phyloP scores from a whole-genome alignment of 2,888 invertebrate species.

The Muscina levida region DNA sequence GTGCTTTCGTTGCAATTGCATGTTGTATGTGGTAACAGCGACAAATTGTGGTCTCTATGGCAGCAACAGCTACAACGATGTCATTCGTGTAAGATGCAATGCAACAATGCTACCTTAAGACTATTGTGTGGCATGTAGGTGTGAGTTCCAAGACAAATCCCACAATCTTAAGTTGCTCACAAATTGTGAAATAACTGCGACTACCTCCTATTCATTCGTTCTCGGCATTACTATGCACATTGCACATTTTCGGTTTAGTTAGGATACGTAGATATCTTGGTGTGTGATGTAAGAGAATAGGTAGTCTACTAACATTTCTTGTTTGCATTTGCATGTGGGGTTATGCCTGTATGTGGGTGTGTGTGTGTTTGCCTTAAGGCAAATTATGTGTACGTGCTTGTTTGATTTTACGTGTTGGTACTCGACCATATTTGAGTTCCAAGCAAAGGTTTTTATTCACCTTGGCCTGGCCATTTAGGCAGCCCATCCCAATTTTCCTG shows the following conservation, averaged over 20 bases:
- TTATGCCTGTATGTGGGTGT: conserved; percentile 17
- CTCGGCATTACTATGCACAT: conserved; percentile 4
- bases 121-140: background rate
- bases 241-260: too few relatives aligned
- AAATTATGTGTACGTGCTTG: conserved; percentile 60
- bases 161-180: background rate
- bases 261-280: too few relatives aligned
- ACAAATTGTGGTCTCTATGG: background rate
- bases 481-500: conserved; percentile 4
- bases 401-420: conserved; percentile 53
- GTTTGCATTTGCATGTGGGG: conserved; percentile 30
- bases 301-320: too few relatives aligned
- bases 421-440: conserved; percentile 8
- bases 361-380: conserved; percentile 42
- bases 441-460: conserved; percentile 9
- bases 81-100: background rate
- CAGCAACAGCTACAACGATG: background rate
- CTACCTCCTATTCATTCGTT: conserved; percentile 34
- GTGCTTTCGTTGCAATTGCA: background rate
- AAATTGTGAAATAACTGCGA: too few relatives aligned
- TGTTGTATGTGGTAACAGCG: background rate
- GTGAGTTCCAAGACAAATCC: background rate
- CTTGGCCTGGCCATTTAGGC: too few relatives aligned
- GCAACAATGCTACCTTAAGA: background rate
- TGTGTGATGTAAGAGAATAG: too few relatives aligned